Evolutionary conservation across 2,113 vertebrate species (phyloP).

Genomic region (Archocentrus centrarchus): DNA sequence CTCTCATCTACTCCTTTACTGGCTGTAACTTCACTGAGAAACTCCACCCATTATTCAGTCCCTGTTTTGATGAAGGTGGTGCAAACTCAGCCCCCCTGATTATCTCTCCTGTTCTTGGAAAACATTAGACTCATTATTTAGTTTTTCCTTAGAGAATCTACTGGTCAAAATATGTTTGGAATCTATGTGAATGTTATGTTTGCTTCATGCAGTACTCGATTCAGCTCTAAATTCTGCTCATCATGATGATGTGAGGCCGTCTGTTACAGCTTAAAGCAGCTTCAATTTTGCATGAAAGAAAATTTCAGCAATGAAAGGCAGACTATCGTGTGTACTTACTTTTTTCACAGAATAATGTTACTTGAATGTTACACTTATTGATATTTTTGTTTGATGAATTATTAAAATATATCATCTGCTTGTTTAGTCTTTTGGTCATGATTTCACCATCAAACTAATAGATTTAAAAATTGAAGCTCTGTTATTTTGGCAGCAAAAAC

Average conservation of each 20-base stretch:
- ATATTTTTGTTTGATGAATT: background rate
- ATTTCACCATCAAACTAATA: background rate
- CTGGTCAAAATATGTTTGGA: background rate
- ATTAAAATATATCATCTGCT: background rate
- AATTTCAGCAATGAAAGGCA: background rate
- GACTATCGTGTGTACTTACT: background rate
- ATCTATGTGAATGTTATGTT: background rate
- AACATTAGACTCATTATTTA: background rate
- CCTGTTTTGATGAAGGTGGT: constrained; percentile 11
- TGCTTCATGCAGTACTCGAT: background rate
- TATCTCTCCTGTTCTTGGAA: background rate
- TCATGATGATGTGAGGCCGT: too few species aligned
- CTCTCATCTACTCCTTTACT: constrained; percentile 7
- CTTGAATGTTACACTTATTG: too few species aligned
- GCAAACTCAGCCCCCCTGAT: background rate
- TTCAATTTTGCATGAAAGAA: background rate
- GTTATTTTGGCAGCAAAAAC: too few species aligned
- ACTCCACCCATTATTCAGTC: constrained; percentile 18
- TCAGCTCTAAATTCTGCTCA: background rate
- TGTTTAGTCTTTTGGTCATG: background rate
- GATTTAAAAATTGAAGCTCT: too few species aligned
- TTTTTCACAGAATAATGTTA: too few species aligned
- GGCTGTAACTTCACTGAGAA: background rate
- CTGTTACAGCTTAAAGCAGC: background rate
- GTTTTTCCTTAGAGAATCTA: background rate